Evolutionary conservation across 1,140 invertebrate species (phyloP), one percentile per base, ranked within the genome.

Genomic region (Psilanteris sp.): DNA sequence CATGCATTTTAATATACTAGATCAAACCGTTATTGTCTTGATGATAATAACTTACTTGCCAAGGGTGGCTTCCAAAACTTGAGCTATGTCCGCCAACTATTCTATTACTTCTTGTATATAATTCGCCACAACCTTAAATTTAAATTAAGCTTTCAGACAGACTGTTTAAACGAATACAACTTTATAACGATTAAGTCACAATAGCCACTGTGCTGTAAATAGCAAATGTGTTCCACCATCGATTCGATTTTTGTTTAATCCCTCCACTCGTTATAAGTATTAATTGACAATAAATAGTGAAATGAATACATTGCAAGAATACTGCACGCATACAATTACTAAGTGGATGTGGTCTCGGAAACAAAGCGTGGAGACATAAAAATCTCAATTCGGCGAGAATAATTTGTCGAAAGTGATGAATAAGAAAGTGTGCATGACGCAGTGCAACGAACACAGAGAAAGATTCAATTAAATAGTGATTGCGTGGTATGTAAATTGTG

Each of bases 31-130:
- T n/a, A n/a, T n/a, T n/a, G n/a, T n/a, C n/a, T n/a, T 10, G 4
- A 22, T 14, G 4, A 13, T 15, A 31, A 10, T n/a, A 62, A 62
- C 24, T 79, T 73, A 91, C 91, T 89, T 97, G 96, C 96, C 96
- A 98, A n/a, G 96, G 96, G 90, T 97, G 96, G 26, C 94, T 94
- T 3, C 95, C 96, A 81, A 97, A 97, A 55, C 92, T 93, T 0
- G 95, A 93, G 29, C 94, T 94, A 77, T 96, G 94, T 0, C 96
- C 96, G n/a, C 96, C 96, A 0, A 98, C 96, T 64, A 98, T 97
- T 73, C 96, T 90, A 81, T 96, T 96, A 26, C 94, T 95, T 37
- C 96, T 90, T 0, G 94, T 94, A 78, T 93, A 96, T 13, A 96
- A 90, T 85, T 96, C 94, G 0, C 96, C 96, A 81, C 96, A 96